These are phyloP conservation scores for Sander vitreus DNA, from an alignment of 2,113 vertebrate genomes.

Conservation along the genomic window DNA sequence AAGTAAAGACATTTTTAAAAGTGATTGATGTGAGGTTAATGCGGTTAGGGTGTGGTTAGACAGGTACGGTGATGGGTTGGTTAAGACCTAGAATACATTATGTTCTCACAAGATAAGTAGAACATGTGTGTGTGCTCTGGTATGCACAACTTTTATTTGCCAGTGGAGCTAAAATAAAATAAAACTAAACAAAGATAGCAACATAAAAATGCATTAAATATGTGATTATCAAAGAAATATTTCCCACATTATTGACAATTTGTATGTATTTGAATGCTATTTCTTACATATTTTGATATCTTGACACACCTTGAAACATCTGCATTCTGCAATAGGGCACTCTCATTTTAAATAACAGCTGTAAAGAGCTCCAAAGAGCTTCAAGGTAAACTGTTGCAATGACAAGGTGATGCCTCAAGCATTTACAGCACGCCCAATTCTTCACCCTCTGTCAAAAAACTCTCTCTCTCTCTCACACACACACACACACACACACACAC, in stretches of 20 bases:
- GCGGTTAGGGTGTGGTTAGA: neutral
- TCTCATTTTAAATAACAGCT: neutral
- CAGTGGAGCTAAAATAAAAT: neutral
- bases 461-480: conserved; percentile 1
- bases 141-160: neutral
- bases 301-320: neutral
- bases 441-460: neutral
- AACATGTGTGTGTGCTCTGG: neutral
- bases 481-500: neutral
- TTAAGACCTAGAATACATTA: neutral
- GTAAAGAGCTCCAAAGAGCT: neutral
- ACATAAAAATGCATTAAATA: neutral
- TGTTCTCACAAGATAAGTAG: neutral
- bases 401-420: neutral
- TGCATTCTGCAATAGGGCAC: neutral
- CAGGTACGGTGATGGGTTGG: neutral
- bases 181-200: neutral
- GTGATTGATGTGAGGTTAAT: neutral
- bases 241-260: no score
- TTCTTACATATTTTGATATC: neutral
- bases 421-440: neutral
- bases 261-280: neutral
- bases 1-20: neutral
- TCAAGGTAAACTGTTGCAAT: conserved; percentile 18
- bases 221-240: no score